Evolutionary conservation across 2,888 invertebrate species (phyloP), one percentile per base, ranked within the genome.

Genomic region (Myopa tessellatipennis): DNA sequence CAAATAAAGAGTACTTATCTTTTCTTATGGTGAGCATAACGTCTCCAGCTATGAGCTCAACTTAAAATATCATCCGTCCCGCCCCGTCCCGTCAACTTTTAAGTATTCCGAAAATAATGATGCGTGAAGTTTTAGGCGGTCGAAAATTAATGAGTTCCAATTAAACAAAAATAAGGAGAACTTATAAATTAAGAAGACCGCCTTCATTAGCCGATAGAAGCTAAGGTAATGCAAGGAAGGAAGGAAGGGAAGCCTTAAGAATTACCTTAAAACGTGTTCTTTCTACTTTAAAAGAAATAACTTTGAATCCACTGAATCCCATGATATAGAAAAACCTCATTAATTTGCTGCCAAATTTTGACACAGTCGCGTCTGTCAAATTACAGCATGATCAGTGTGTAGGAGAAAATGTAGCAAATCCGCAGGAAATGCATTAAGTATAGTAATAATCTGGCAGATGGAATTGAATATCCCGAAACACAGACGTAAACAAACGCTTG

Each of bases 71-170:
- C 26, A 26, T 26, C 26, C 26, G 2, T 52, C 10, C 52, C 4
- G 58, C 3, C 58, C 16, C 18, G 16, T 58, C 58, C 58, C 5
- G n/a, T 58, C 58, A 16, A 58, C 7, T 58, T 58, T 58, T 6
- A 58, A 58, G 5, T 58, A 58, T n/a, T 26, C 61, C 61, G 26
- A 36, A 73, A 61, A 73, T 76, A 63, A 63, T 70, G 50, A 70
- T 16, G 69, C 69, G 76, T 70, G 69, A 76, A 76, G 63, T 76
- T 76, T 65, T 18, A 63, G 45, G 10, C 50, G 69, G 58, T 50
- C 60, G 8, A 69, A 60, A 68, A 61, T 61, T 76, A 63, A 70
- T 76, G 70, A 58, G 26, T n/a, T 68, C 40, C 70, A 52, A 34
- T 50, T 52, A 12, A 58, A 58, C 16, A 10, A 16, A 58, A 14